A percentile compares a stretch with the other conserved stretches of the same genome.
phyloP scores from a whole-genome alignment of 1,140 invertebrate species.

The Calliphora vicina region DNA sequence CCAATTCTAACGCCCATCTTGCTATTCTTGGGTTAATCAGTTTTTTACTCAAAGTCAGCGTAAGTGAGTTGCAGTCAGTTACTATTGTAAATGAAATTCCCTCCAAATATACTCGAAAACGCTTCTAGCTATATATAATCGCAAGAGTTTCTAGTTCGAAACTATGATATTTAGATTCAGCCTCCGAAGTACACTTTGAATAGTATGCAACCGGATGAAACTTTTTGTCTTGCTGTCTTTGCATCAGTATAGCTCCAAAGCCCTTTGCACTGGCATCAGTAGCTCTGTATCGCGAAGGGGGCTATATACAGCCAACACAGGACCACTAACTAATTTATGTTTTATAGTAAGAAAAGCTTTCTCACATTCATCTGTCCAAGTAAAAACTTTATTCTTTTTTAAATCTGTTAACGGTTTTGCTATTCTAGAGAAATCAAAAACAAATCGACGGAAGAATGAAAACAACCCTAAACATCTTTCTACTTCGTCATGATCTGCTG shows the following conservation, averaged over 20 bases:
- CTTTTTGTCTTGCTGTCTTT: not conserved
- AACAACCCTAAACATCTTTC: not conserved
- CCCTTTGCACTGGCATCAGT: not conserved
- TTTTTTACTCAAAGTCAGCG: not conserved
- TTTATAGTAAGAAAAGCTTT: not conserved
- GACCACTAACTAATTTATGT: not conserved
- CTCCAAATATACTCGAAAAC: not conserved
- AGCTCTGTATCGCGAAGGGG: not conserved
- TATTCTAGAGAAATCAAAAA: not conserved
- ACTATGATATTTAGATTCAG: not conserved
- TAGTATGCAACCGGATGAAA: not conserved
- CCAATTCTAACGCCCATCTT: too few relatives aligned
- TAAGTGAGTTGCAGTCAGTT: not conserved
- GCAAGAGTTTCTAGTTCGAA: not conserved
- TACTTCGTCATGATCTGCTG: not conserved
- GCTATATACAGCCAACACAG: not conserved
- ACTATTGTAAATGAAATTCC: not conserved
- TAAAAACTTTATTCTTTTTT: not conserved
- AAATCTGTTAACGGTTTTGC: not conserved
- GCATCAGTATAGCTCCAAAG: not conserved
- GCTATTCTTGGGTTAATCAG: too few relatives aligned
- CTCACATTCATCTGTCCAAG: not conserved
- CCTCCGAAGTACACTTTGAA: not conserved
- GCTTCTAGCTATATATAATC: not conserved
- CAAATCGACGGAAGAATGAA: conserved; percentile 16